Evolutionary conservation across 2,888 invertebrate species (phyloP).

Genomic region (Platerodrilus igneus): DNA sequence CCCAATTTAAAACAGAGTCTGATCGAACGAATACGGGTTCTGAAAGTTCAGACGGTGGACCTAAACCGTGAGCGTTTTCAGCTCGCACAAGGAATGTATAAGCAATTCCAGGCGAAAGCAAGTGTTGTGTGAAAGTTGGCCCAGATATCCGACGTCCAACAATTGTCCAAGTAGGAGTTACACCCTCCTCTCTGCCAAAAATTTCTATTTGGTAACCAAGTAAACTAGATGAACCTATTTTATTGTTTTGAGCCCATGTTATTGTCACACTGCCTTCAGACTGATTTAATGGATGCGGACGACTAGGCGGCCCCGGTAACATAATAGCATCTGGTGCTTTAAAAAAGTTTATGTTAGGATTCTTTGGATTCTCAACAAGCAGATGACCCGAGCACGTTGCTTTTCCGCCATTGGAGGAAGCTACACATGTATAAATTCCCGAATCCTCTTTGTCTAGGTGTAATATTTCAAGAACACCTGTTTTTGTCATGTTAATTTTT

Average conservation of each 20-base stretch:
- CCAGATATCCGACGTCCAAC: slow-evolving; percentile 63
- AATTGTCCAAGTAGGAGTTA: slow-evolving; percentile 56
- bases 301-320: slow-evolving; percentile 80
- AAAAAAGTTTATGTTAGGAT: slow-evolving; percentile 76
- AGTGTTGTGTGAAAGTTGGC: slow-evolving; percentile 67
- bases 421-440: slow-evolving; percentile 77
- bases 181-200: slow-evolving; percentile 59
- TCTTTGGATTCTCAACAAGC: slow-evolving; percentile 70
- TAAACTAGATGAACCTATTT: slow-evolving; percentile 79
- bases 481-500: slow-evolving; percentile 64
- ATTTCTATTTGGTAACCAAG: slow-evolving; percentile 78
- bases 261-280: slow-evolving; percentile 75
- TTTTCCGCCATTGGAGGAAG: slow-evolving; percentile 81
- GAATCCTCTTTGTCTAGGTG: slow-evolving; percentile 67
- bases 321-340: slow-evolving; percentile 75
- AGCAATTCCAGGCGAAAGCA: slow-evolving; percentile 69
- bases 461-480: slow-evolving; percentile 66
- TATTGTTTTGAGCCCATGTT: slow-evolving; percentile 78
- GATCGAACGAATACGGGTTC: slow-evolving; percentile 62
- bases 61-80: slow-evolving; percentile 81
- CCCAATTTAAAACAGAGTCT: slow-evolving; percentile 51
- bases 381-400: slow-evolving; percentile 81
- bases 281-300: slow-evolving; percentile 67
- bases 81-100: slow-evolving; percentile 88
- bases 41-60: slow-evolving; percentile 75